Percentiles rank a stretch among this genome's conserved stretches.
phyloP scores from a whole-genome alignment of 2,888 invertebrate genomes.

The Eupithecia pulchellata region DNA sequence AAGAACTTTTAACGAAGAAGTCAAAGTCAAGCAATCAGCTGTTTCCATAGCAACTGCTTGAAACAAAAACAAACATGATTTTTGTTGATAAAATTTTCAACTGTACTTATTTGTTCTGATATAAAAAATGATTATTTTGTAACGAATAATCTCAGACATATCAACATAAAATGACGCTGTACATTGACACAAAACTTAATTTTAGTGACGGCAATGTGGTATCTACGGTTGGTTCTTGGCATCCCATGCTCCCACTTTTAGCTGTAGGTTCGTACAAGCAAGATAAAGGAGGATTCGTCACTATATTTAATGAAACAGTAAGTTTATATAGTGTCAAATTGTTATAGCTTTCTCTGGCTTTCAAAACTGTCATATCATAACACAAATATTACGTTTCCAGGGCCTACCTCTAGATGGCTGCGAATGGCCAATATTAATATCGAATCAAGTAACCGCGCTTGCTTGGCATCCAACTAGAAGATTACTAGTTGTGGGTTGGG shows the following conservation, averaged over 20 bases:
- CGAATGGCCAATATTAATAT: constrained; percentile 90
- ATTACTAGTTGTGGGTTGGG: constrained; percentile 95
- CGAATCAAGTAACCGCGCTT: constrained; percentile 92
- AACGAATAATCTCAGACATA: background rate
- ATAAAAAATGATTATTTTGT: background rate
- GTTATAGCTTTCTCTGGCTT: background rate
- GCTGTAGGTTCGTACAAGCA: constrained; percentile 95
- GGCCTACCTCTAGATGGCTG: constrained; percentile 91
- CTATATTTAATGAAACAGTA: constrained; percentile 94
- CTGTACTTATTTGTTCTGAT: background rate
- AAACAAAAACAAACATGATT: background rate
- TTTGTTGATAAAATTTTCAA: background rate
- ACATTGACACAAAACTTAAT: constrained; percentile 93
- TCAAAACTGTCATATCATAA: background rate
- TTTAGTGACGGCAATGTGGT: constrained; percentile 91
- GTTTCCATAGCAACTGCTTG: constrained; percentile 6
- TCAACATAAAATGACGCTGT: constrained; percentile 30
- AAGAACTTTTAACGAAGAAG: no score
- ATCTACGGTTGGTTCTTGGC: constrained; percentile 93
- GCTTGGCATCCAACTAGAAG: constrained; percentile 96
- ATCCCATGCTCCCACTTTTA: constrained; percentile 90
- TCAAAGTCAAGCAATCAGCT: background rate
- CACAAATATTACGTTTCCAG: constrained; percentile 68
- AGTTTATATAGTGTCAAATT: constrained; percentile 48
- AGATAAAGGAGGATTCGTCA: constrained; percentile 94